Evolutionary conservation across 2,888 invertebrate genomes (phyloP), one percentile per base, ranked within the genome.

Genomic region (Matsumyia berberina): DNA sequence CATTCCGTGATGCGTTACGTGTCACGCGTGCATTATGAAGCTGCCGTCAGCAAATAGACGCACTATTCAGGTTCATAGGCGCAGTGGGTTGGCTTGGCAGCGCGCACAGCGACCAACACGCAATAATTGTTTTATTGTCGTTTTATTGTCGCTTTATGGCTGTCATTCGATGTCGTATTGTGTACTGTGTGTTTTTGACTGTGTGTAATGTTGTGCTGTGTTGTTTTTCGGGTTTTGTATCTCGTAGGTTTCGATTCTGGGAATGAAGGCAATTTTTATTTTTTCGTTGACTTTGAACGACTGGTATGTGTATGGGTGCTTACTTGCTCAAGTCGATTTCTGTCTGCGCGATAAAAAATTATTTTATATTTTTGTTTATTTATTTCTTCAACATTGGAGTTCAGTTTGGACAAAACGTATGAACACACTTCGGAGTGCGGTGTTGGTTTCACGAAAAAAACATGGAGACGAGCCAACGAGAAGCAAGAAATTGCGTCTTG

Each of bases 121-220:
- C 42, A 78, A 62, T 78, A 55, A 78, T 78, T 78, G 70, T 78
- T 70, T 70, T 78, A 78, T 78, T 64, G 72, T 58, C 72, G 35
- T 70, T 79, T 79, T 72, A 79, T 72, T 37, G 58, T 62, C 39
- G 33, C 31, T 72, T 62, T 72, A 70, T 70, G 53, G 46, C 60
- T 58, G 53, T 37, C 55, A 49, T 74, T 74, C 64, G 44, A 51
- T 67, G 60, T 77, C 44, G 60, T 33, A 42, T 69, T 69, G 24
- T 51, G 24, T 58, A 35, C 12, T 42, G 44, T 12, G 5, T 17
- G 24, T 4, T 3, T 24, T 3, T 24, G 24, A 4, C 8, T 46
- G 31, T 37, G 57, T 12, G 31, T 51, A 51, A 17, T 29, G 37
- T 24, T 33, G 37, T 55, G 67, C 12, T n/a, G 4, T 66, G 57